Percentiles rank a stretch among this genome's conserved stretches.
These are phyloP conservation scores for Vanessa tameamea DNA, from an alignment of 1,140 invertebrate genomes.

Conservation along the genomic window DNA sequence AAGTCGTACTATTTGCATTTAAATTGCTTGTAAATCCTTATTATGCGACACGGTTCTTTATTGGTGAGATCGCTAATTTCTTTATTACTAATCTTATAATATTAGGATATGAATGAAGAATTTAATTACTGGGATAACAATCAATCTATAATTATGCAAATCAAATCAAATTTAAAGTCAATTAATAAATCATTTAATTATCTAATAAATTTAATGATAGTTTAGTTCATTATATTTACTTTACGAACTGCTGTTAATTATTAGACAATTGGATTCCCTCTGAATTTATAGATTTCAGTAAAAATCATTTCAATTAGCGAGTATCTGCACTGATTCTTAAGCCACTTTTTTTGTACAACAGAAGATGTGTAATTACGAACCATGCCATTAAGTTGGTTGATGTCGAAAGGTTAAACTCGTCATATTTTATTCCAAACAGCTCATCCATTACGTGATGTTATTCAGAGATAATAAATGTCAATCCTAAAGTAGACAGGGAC, in stretches of 20 bases:
- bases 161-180: too few species aligned
- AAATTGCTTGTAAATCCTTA: slow-evolving; percentile 18
- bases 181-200: too few species aligned
- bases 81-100: neutral
- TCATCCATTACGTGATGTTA: slow-evolving; percentile 26
- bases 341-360: neutral
- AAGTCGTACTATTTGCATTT: slow-evolving; percentile 29
- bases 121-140: too few species aligned
- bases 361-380: neutral
- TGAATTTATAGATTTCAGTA: too few species aligned
- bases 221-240: too few species aligned
- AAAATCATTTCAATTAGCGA: too few species aligned
- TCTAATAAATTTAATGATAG: too few species aligned
- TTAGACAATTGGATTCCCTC: too few species aligned
- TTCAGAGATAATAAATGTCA: slow-evolving; percentile 31
- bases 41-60: slow-evolving; percentile 13
- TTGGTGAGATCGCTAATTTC: neutral
- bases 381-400: neutral
- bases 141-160: neutral
- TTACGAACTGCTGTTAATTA: too few species aligned
- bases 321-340: neutral
- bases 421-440: slow-evolving; percentile 24
- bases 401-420: slow-evolving; percentile 14
- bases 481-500: slow-evolving; percentile 10
- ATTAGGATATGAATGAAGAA: too few species aligned